Evolutionary conservation across 2,797 vertebrate species (phyloP), one percentile per base, ranked within the genome.

Genomic region (Gallinago solitaria): DNA sequence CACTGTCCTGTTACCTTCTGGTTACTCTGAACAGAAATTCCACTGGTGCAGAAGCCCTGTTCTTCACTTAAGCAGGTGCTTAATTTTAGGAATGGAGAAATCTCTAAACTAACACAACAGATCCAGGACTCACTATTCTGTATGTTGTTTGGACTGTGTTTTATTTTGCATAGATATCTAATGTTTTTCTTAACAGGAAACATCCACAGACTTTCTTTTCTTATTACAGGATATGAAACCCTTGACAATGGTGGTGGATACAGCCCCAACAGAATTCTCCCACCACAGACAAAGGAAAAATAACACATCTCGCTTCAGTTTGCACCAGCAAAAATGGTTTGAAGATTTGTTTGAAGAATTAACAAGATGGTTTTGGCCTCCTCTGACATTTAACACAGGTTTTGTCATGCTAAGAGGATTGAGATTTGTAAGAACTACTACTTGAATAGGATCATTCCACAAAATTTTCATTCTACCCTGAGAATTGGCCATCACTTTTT

Each of bases 361-460:
- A 51, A 69, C 51, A 77, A 69, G 74, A 50, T 32, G 41, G 1
- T 83, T 91, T 75, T 81, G 50, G 47, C 65, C 53, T 67, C 60
- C 48, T 76, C 57, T 84, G 65, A 87, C 82, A 90, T 90, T 90
- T 86, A 93, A 91, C 74, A 17, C 4, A 37, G 50, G 50, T 59
- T 57, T 56, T 91, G 90, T 87, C 90, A 92, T 16, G 37, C 27
- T 76, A 91, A 95, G 50, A 93, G 28, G 39, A 89, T 4, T 85
- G 83, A 30, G 61, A 90, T 74, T 91, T 83, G 59, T 27, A 35
- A 43, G 37, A 87, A 78, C 25, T 33, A 43, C 60, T 43, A 63
- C 8, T 9, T 59, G 33, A 90, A 87, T 24, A 56, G 41, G 45
- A 92, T 85, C 53, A 33, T 68, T 61, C 56, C 57, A 71, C 28